Base-by-base conservation (phyloP, 2,113 vertebrate species). In the Eclectus roratus region DNA sequence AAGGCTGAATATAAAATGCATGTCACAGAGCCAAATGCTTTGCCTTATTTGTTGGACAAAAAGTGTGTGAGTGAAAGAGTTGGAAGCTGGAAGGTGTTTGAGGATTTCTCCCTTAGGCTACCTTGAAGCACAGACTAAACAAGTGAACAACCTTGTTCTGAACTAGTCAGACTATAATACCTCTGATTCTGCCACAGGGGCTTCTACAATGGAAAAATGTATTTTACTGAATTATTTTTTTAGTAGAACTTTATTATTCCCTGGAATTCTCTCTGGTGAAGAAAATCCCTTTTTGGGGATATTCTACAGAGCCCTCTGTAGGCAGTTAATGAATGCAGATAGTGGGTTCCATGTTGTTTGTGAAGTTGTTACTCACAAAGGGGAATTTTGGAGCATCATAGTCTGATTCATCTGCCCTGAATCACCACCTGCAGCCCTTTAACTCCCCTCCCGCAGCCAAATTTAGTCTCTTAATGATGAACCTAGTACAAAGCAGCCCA, bases 401-500 rank as follows among this genome's bases (percentile, higher is more conserved):
- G 2, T 15, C 43, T 80, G n/a, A 63, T 66, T 74, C 5, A 12
- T 23, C 17, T 60, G 17, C 35, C 52, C 47, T 63, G 12, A 53
- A 46, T 60, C 55, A 52, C 8, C 29, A 60, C 1, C 18, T 52
- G 20, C 47, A 85, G 19, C 8, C 7, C 4, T 79, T 80, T 44
- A 47, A 41, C 21, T 3, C 21, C 29, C 7, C 66, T 92, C 19
- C 63, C 25, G 15, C 31, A 20, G 10, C 35, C n/a, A 63, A 43
- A 47, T 6, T 10, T 73, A 33, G 5, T 33, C 12, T 77, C 20
- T 9, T 49, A 35, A 47, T 31, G 47, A 70, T 20, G 28, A 80
- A 53, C 25, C 1, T 4, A 71, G 9, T 29, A 72, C 2, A 33
- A 85, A 70, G 33, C 0, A 0, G 6, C 20, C 27, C 55, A 35